Conservation (phyloP, 2,888 invertebrate species). For the Perizoma flavofasciatum region DNA sequence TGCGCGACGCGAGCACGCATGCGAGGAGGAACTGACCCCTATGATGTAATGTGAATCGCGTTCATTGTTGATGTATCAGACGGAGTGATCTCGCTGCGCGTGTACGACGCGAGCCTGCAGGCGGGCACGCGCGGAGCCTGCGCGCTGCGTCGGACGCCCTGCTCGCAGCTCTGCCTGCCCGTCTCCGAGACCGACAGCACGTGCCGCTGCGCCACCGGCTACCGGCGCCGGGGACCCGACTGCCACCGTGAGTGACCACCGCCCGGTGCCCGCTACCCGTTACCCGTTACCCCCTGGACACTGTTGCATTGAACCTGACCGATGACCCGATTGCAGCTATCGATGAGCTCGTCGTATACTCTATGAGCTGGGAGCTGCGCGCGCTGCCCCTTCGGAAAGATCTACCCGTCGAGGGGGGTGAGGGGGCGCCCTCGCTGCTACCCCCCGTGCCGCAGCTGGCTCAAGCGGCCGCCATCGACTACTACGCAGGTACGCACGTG, state of each 20-base stretch:
- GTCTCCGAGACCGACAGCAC: conserved; percentile 78
- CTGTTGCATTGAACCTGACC: too few relatives aligned
- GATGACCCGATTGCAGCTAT: conserved; percentile 62
- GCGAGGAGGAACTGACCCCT: too few relatives aligned
- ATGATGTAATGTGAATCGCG: too few relatives aligned
- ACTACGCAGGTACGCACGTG: conserved; percentile 44
- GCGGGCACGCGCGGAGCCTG: conserved; percentile 79
- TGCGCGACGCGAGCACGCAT: too few relatives aligned
- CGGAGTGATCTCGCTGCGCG: conserved; percentile 86
- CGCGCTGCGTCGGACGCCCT: conserved; percentile 83
- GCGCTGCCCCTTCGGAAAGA: conserved; percentile 61
- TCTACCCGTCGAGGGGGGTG: conserved; percentile 40
- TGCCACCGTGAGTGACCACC: conserved; percentile 19
- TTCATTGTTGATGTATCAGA: conserved; percentile 56
- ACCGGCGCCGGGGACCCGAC: conserved; percentile 35
- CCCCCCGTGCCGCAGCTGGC: conserved; percentile 84
- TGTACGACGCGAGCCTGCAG: conserved; percentile 86
- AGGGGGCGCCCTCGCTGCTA: conserved; percentile 44
- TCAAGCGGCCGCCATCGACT: conserved; percentile 88
- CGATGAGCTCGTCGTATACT: conserved; percentile 90
- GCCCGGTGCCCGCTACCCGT: too few relatives aligned
- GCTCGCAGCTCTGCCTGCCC: conserved; percentile 90
- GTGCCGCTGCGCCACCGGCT: conserved; percentile 91
- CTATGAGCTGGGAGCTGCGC: conserved; percentile 90
- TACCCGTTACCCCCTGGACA: neutral